phyloP scores from a whole-genome alignment of 2,797 vertebrate species.

The Neosilurus hyrtlii region DNA sequence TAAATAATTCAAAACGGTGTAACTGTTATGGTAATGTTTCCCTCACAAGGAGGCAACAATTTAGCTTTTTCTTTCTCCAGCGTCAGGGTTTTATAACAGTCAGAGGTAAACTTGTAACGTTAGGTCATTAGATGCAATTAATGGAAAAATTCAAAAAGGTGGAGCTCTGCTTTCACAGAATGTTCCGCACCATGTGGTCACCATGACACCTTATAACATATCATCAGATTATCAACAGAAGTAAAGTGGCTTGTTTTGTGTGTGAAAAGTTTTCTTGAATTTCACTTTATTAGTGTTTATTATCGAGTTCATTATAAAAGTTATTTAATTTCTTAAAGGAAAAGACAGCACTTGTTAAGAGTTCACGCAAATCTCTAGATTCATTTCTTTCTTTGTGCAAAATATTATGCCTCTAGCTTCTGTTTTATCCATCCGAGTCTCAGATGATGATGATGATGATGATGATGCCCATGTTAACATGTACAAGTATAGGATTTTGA shows the following conservation, averaged over 20 bases:
- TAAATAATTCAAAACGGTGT: background rate
- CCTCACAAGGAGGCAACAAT: background rate
- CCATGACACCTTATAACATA: background rate
- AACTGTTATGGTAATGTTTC: background rate
- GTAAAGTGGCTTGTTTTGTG: background rate
- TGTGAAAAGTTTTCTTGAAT: background rate
- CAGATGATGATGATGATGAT: too few species aligned
- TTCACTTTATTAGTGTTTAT: background rate
- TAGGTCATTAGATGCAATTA: background rate
- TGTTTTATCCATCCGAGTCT: too few species aligned
- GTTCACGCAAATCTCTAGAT: too few species aligned
- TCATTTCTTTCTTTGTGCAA: too few species aligned
- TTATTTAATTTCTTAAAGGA: background rate
- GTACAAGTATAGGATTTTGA: too few species aligned
- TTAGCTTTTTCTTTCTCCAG: background rate
- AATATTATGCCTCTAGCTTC: too few species aligned
- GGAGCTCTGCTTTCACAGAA: background rate
- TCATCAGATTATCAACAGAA: too few species aligned
- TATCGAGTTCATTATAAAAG: background rate
- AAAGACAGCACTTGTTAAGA: too few species aligned
- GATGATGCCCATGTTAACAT: too few species aligned
- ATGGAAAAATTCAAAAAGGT: background rate
- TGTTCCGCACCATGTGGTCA: background rate
- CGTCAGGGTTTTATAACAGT: background rate
- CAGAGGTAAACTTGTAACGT: background rate